Evolutionary conservation across 35 echinoderm and acorn worm genomes (phyloP), one percentile per base, ranked within the genome.

Genomic region (Stichopus chloronotus): DNA sequence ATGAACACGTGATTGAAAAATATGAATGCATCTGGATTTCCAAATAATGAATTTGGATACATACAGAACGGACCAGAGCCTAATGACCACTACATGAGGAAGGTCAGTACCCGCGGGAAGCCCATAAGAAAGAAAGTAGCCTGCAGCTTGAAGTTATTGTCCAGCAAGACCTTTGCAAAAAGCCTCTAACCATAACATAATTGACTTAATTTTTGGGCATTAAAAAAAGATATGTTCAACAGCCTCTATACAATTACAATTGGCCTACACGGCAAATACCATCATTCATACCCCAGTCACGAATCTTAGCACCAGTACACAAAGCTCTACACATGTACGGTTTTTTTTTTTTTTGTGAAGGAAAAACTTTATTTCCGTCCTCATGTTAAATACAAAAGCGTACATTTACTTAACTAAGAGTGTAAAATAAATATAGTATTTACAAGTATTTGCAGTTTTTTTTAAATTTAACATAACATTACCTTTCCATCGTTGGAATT

Each of bases 251-350:
- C 72, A 76, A 17, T 76, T 76, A 76, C 72, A 76, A 76, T 76
- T 76, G 16, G 14, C 72, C 72, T n/a, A 76, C 10, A 76, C 4
- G 72, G 72, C 72, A 76, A 76, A 76, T 11, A 0, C 8, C 72
- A 76, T 76, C 16, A 24, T 17, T 24, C 72, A 76, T 76, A 76
- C 72, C 72, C 4, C 9, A 76, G 25, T 17, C 72, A 76, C 72
- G 72, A 76, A 76, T 76, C 16, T 76, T 76, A 76, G 72, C 72
- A 11, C 72, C 72, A 76, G 72, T 76, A 76, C 14, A 76, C 72
- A 76, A 76, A 21, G 72, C 9, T 17, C 16, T 76, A 76, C 25
- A 24, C 25, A 17, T 17, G 19, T 21, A 76, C 72, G 4, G 65
- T n/a, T n/a, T 13, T 17, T 17, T 76, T 76, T 0, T 76, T 76